Percentiles rank a stretch among this genome's conserved stretches.
Conservation (phyloP, 2,113 vertebrate species). For the Seriola rivoliana region DNA sequence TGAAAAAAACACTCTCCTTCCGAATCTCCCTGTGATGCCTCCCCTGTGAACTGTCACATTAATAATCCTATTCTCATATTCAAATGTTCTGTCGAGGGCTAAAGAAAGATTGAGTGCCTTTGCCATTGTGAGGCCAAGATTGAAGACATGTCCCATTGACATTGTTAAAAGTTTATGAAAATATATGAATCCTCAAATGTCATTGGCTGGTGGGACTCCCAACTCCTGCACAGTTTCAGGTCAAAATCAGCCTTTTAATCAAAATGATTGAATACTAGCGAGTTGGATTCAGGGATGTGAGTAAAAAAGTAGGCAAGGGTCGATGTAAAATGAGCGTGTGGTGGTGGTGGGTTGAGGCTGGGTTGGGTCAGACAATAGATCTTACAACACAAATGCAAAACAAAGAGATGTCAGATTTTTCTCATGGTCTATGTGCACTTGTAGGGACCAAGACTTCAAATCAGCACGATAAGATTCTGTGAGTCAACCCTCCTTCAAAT, state of each 20-base stretch:
- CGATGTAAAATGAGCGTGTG: slow-evolving; percentile 23
- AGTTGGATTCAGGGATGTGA: slow-evolving; percentile 92
- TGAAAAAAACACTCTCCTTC: slow-evolving; percentile 73
- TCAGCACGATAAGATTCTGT: slow-evolving; percentile 76
- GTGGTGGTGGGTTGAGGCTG: slow-evolving; percentile 12
- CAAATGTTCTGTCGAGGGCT: slow-evolving; percentile 96
- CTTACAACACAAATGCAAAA: slow-evolving; percentile 35
- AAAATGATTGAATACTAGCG: slow-evolving; percentile 97
- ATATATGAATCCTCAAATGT: slow-evolving; percentile 95
- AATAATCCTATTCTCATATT: slow-evolving; percentile 95
- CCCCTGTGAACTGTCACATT: slow-evolving; percentile 90
- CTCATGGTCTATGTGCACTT: slow-evolving; percentile 20
- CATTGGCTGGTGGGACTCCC: slow-evolving; percentile 91
- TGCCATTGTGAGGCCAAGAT: slow-evolving; percentile 93
- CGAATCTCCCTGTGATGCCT: slow-evolving; percentile 84
- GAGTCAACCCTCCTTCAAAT: slow-evolving; percentile 86
- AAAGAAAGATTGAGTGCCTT: slow-evolving; percentile 95
- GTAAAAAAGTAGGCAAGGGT: slow-evolving; percentile 67
- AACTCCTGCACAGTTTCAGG: slow-evolving; percentile 93
- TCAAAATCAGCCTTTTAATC: slow-evolving; percentile 99
- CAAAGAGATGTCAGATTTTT: slow-evolving; percentile 52
- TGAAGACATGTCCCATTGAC: slow-evolving; percentile 97
- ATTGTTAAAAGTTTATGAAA: slow-evolving; percentile 98
- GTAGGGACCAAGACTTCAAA: slow-evolving; percentile 53
- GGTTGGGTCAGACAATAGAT: slow-evolving; percentile 46